A percentile compares a stretch with the other conserved stretches of the same genome.
Evolutionary conservation across 37 sponge, comb jelly and placozoan genomes (phyloP).

Genomic region (Spongilla lacustris): DNA sequence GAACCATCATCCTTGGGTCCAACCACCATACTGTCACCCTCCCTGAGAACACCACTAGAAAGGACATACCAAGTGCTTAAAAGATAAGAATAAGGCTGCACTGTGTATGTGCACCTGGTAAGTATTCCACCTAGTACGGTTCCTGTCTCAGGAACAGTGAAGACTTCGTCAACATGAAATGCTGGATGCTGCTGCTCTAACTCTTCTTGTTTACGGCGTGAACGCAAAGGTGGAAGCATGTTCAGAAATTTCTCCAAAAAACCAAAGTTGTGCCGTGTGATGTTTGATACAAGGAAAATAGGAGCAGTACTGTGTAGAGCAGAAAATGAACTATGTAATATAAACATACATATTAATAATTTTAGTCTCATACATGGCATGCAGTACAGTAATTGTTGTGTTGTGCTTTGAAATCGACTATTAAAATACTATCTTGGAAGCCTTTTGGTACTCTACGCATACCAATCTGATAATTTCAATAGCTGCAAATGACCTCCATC

Average conservation of each 20-base stretch:
- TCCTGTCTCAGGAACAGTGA: conserved; percentile 86
- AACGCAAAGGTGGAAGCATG: conserved; percentile 65
- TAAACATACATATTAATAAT: not conserved
- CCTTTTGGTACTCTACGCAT: no score
- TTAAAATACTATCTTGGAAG: no score
- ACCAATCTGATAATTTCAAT: no score
- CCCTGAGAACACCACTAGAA: conserved; percentile 82
- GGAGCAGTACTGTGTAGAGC: conserved; percentile 68
- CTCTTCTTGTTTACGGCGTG: conserved; percentile 27
- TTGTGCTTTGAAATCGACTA: no score
- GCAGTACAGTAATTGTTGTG: no score
- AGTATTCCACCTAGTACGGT: conserved; percentile 89
- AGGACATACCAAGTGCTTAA: not conserved
- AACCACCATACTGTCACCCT: conserved; percentile 79
- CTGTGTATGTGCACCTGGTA: conserved; percentile 43
- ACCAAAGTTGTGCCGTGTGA: conserved; percentile 87
- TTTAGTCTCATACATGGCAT: no score
- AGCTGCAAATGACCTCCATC: no score
- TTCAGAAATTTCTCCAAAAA: conserved; percentile 88
- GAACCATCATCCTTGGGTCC: conserved; percentile 82
- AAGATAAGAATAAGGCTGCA: no score
- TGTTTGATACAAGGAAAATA: conserved; percentile 88
- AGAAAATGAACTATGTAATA: not conserved
- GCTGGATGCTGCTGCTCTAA: conserved; percentile 72
- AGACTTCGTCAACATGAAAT: conserved; percentile 93